Evolutionary conservation across 2,888 invertebrate species (phyloP).

Genomic region (Scaptomyza parva): DNA sequence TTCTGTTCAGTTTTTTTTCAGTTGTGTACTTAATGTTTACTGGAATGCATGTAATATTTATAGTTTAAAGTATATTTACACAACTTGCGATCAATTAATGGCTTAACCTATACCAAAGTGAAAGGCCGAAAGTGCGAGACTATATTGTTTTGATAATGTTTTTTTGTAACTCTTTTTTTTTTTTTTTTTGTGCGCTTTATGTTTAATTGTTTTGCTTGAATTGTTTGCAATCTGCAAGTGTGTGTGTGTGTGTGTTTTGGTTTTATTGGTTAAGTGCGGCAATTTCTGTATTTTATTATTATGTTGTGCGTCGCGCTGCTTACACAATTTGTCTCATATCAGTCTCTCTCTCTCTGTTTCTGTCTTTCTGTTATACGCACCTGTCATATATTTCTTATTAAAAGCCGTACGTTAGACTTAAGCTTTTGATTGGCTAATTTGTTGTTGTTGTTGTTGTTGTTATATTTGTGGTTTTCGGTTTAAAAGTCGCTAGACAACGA

Average conservation of each 20-base stretch:
- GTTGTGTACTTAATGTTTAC: neutral
- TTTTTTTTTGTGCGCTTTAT: slow-evolving; percentile 6
- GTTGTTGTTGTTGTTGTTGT: neutral
- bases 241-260: slow-evolving; percentile 31
- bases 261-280: slow-evolving; percentile 64
- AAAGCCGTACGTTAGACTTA: slow-evolving; percentile 30
- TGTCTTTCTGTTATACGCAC: slow-evolving; percentile 5
- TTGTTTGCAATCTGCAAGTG: too few species aligned
- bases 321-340: slow-evolving; percentile 36
- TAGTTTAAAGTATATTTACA: too few species aligned
- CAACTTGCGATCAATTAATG: slow-evolving; percentile 1
- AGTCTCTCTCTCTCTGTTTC: slow-evolving; percentile 27
- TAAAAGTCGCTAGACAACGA: slow-evolving; percentile 36
- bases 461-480: slow-evolving; percentile 4
- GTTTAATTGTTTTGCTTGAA: slow-evolving; percentile 66
- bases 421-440: slow-evolving; percentile 64
- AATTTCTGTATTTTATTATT: slow-evolving; percentile 35
- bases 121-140: slow-evolving; percentile 47
- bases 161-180: slow-evolving; percentile 13
- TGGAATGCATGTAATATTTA: neutral
- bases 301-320: slow-evolving; percentile 38
- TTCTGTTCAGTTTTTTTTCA: neutral
- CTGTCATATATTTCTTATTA: slow-evolving; percentile 46
- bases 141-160: slow-evolving; percentile 1
- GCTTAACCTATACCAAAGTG: slow-evolving; percentile 30